phyloP scores from a whole-genome alignment of 2,113 vertebrate species.

The Tachycineta bicolor region DNA sequence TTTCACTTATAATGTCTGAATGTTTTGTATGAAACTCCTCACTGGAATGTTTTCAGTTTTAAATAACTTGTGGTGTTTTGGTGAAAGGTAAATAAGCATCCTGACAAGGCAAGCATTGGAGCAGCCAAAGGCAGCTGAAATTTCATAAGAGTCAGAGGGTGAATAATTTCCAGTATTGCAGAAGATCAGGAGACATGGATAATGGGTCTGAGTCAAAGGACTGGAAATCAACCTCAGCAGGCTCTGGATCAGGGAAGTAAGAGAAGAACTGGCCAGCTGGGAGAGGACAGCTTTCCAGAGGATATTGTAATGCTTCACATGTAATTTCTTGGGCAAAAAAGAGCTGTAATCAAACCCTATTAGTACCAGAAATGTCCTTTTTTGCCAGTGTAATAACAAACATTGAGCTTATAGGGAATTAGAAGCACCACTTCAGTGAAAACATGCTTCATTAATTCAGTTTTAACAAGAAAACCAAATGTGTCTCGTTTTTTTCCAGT shows the following conservation, averaged over 20 bases:
- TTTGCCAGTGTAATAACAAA: background rate
- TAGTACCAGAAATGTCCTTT: background rate
- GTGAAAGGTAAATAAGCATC: constrained; percentile 37
- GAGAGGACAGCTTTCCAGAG: background rate
- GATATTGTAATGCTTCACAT: background rate
- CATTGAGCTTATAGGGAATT: background rate
- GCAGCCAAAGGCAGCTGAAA: constrained; percentile 29
- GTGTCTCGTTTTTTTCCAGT: background rate
- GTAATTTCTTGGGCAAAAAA: background rate
- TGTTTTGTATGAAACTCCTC: background rate
- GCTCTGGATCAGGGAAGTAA: background rate
- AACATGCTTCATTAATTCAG: background rate
- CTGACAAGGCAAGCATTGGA: constrained; percentile 7
- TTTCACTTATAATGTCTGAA: constrained; percentile 6
- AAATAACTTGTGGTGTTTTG: constrained; percentile 18
- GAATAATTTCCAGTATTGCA: background rate
- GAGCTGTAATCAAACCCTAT: background rate
- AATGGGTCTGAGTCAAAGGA: background rate
- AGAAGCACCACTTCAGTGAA: background rate
- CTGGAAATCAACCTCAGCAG: background rate
- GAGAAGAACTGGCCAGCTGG: background rate
- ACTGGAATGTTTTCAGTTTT: background rate
- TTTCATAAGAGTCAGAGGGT: background rate
- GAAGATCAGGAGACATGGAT: background rate
- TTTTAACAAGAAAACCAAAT: background rate